Conservation (phyloP, 2,888 invertebrate species). For the Rhagonycha lutea region DNA sequence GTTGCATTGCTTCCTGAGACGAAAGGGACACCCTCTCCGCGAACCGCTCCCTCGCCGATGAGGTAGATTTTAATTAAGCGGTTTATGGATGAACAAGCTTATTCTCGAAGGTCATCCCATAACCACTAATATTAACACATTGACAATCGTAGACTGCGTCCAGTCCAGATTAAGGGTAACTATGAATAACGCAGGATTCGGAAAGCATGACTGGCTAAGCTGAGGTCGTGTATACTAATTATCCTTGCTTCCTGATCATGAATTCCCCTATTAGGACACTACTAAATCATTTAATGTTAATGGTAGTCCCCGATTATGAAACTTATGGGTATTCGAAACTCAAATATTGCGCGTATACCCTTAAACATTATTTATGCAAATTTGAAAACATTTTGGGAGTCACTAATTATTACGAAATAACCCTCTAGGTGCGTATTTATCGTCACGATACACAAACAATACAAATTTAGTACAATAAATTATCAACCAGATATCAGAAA, state of each 20-base stretch:
- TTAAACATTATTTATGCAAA: background rate
- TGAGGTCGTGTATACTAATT: constrained; percentile 48
- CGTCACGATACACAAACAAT: constrained; percentile 36
- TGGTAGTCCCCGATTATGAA: constrained; percentile 33
- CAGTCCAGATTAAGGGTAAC: constrained; percentile 30
- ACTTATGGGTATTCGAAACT: constrained; percentile 13
- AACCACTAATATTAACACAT: constrained; percentile 26
- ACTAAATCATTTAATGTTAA: constrained; percentile 53
- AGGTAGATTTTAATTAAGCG: background rate
- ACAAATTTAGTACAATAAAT: constrained; percentile 45
- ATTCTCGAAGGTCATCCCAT: constrained; percentile 16
- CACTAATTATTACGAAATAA: constrained; percentile 35
- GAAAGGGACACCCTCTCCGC: no score
- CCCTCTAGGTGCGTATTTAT: constrained; percentile 34
- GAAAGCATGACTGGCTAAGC: constrained; percentile 39
- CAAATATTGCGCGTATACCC: constrained; percentile 2
- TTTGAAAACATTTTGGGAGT: background rate
- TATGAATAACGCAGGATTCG: constrained; percentile 32
- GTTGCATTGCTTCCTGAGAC: no score
- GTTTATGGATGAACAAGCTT: background rate
- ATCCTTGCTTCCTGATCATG: constrained; percentile 51
- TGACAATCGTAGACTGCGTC: constrained; percentile 24
- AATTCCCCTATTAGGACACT: constrained; percentile 49
- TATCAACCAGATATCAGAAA: constrained; percentile 41
- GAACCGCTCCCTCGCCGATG: no score